phyloP scores from a whole-genome alignment of 2,888 invertebrate genomes.

The Elaeidobius kamerunicus region DNA sequence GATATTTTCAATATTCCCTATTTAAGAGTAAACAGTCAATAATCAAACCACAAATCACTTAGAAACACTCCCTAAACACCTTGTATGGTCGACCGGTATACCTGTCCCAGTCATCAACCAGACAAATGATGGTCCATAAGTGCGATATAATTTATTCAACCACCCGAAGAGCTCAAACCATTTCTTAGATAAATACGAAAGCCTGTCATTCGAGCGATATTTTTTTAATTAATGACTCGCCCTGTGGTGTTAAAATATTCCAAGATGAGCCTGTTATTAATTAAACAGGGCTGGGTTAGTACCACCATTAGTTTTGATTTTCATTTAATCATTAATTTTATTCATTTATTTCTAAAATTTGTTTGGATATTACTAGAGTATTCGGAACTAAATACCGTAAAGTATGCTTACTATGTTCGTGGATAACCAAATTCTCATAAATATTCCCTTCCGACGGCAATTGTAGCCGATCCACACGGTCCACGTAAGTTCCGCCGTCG shows the following conservation, averaged over 20 bases:
- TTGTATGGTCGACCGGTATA: constrained; percentile 11
- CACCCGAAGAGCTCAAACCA: constrained; percentile 37
- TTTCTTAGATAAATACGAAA: constrained; percentile 43
- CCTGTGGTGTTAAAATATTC: constrained; percentile 45
- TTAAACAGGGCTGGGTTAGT: constrained; percentile 36
- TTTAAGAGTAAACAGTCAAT: no score
- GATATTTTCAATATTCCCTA: no score
- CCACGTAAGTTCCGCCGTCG: no score
- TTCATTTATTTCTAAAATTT: no score
- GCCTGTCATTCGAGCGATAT: constrained; percentile 40
- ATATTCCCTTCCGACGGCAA: no score
- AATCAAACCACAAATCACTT: no score
- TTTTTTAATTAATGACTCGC: constrained; percentile 43
- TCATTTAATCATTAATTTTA: constrained; percentile 21
- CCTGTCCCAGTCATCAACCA: constrained; percentile 21
- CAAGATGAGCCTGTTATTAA: constrained; percentile 44
- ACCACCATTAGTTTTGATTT: constrained; percentile 22
- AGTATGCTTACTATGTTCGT: no score
- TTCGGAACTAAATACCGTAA: no score
- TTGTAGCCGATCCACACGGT: no score
- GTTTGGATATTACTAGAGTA: no score
- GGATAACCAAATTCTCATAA: no score
- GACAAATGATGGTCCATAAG: constrained; percentile 27
- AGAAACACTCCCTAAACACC: neutral
- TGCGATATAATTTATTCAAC: constrained; percentile 38